Evolutionary conservation across 2,888 invertebrate species (phyloP).

Genomic region (Ichneumoninae sp.): DNA sequence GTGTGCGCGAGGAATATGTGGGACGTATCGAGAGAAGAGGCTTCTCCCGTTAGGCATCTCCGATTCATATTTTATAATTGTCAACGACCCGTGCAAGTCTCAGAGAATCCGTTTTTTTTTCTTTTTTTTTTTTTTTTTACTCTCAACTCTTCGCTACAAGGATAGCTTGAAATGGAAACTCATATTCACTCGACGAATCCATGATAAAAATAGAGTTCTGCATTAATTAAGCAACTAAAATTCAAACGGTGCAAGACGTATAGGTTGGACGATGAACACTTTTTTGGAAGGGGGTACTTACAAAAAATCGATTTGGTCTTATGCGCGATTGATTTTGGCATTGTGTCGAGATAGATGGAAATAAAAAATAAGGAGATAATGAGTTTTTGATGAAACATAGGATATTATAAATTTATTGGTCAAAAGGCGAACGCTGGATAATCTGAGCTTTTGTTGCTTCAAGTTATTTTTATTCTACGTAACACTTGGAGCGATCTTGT

Average conservation of each 20-base stretch:
- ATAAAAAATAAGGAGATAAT: neutral
- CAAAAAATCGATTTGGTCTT: too few species aligned
- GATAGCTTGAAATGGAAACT: neutral
- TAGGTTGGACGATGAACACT: neutral
- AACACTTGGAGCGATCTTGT: neutral
- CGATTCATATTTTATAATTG: slow-evolving; percentile 45
- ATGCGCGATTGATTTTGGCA: too few species aligned
- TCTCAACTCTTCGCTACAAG: slow-evolving; percentile 16
- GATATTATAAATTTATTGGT: slow-evolving; percentile 47
- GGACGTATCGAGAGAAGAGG: neutral
- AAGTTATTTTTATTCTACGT: slow-evolving; percentile 11
- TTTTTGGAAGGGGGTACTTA: too few species aligned
- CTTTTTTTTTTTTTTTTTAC: slow-evolving; percentile 2
- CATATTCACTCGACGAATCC: slow-evolving; percentile 17
- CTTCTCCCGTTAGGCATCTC: slow-evolving; percentile 33
- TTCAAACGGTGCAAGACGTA: neutral
- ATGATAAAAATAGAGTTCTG: neutral
- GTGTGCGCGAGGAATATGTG: neutral
- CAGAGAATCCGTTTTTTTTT: neutral
- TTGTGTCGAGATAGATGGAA: neutral
- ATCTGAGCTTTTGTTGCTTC: neutral
- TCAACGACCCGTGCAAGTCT: slow-evolving; percentile 33
- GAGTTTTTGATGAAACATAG: slow-evolving; percentile 39
- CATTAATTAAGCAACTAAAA: neutral
- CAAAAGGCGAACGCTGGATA: neutral